Conservation (phyloP, 2,888 invertebrate species). For the Leucozona laternaria region DNA sequence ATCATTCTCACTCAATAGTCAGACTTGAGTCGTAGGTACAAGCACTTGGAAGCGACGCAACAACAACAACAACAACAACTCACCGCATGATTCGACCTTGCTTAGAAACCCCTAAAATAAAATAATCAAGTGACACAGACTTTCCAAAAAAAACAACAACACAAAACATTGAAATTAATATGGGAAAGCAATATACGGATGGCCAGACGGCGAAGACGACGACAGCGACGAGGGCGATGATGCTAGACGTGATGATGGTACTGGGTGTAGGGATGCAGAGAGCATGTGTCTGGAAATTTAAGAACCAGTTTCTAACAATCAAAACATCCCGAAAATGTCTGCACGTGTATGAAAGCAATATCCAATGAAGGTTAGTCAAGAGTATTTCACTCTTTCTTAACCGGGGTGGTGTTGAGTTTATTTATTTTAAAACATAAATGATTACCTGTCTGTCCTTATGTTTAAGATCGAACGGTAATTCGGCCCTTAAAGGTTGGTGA, state of each 20-base stretch:
- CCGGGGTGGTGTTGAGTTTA: slow-evolving; percentile 27
- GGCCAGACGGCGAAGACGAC: slow-evolving; percentile 5
- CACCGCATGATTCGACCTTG: slow-evolving; percentile 13
- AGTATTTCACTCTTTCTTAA: slow-evolving; percentile 5
- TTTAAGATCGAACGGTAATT: neutral
- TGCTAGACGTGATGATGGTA: slow-evolving; percentile 9
- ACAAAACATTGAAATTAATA: slow-evolving; percentile 25
- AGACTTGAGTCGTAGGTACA: slow-evolving; percentile 43
- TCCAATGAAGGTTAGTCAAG: slow-evolving; percentile 22
- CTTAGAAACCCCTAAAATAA: slow-evolving; percentile 29
- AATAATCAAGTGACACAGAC: slow-evolving; percentile 38
- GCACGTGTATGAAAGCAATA: slow-evolving; percentile 20
- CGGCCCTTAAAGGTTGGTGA: too few species aligned
- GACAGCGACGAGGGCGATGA: neutral
- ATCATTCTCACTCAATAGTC: slow-evolving; percentile 33
- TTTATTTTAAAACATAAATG: slow-evolving; percentile 3
- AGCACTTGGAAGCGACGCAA: slow-evolving; percentile 31
- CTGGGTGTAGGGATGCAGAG: slow-evolving; percentile 26
- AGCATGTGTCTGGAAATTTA: slow-evolving; percentile 23
- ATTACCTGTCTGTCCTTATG: neutral
- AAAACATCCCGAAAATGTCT: slow-evolving; percentile 38
- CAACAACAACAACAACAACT: too few species aligned
- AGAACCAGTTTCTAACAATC: slow-evolving; percentile 39
- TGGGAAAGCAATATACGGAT: slow-evolving; percentile 31
- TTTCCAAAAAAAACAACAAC: neutral